phyloP scores from a whole-genome alignment of 2,888 invertebrate species.

The Cephus rjabovi region DNA sequence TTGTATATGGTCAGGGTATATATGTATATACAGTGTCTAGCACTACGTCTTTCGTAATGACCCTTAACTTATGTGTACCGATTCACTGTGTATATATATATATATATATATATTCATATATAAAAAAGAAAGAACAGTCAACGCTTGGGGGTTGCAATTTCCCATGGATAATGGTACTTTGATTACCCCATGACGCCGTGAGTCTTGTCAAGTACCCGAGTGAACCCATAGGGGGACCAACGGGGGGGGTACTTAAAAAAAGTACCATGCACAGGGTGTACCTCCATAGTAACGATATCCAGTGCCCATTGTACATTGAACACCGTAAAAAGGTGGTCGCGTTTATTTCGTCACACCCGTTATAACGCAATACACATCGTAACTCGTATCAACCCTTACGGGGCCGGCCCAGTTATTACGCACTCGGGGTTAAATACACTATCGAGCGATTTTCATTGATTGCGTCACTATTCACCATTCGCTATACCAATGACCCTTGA shows the following conservation, averaged over 20 bases:
- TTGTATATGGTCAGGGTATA: no score
- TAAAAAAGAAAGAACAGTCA: slow-evolving; percentile 7
- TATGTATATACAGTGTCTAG: background rate
- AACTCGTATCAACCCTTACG: slow-evolving; percentile 10
- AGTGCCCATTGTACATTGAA: no score
- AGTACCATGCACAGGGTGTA: background rate
- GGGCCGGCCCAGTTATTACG: slow-evolving; percentile 1
- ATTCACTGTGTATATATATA: slow-evolving; percentile 27
- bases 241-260: background rate
- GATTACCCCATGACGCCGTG: slow-evolving; percentile 63
- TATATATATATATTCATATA: slow-evolving; percentile 20
- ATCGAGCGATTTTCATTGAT: slow-evolving; percentile 30
- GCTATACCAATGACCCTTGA: slow-evolving; percentile 35
- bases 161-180: slow-evolving; percentile 66
- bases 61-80: slow-evolving; percentile 7
- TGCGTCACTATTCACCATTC: slow-evolving; percentile 1
- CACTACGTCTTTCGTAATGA: slow-evolving; percentile 43
- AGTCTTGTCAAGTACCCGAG: slow-evolving; percentile 60
- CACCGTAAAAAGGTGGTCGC: background rate
- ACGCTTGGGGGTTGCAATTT: slow-evolving; percentile 57
- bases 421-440: slow-evolving; percentile 46
- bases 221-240: slow-evolving; percentile 33
- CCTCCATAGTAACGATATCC: background rate
- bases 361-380: slow-evolving; percentile 21
- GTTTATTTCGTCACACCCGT: slow-evolving; percentile 12